Conservation (phyloP, 2,888 invertebrate genomes). For the Chirona hameri region DNA sequence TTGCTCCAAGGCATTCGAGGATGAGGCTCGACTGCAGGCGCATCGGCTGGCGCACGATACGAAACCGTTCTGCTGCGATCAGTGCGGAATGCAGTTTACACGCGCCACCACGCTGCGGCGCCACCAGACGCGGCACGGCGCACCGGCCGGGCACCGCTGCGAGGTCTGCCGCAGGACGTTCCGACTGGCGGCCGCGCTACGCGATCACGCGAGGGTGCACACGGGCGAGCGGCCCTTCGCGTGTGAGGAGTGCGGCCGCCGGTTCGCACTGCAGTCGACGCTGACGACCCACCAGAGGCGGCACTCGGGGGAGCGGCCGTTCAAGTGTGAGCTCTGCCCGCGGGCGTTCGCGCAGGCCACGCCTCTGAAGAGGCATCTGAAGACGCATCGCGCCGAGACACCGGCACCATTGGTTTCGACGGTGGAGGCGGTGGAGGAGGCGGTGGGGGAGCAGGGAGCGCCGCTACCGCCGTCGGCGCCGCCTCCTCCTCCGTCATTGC, state of each 20-base stretch:
- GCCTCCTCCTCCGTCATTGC: background rate
- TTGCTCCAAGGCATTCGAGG: background rate
- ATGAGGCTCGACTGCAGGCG: background rate
- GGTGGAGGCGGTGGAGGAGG: background rate
- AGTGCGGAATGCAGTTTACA: constrained; percentile 5
- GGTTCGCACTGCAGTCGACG: background rate
- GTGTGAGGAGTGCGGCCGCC: background rate
- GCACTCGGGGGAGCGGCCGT: background rate
- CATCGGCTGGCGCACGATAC: background rate
- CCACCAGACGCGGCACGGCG: background rate
- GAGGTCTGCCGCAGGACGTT: background rate
- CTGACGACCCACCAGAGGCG: background rate
- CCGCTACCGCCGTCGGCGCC: background rate
- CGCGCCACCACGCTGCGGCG: background rate
- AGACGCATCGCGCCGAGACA: background rate
- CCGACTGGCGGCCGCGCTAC: background rate
- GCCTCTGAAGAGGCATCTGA: background rate
- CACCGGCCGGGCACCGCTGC: background rate
- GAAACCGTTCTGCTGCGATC: constrained; percentile 9
- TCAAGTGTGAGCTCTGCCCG: background rate
- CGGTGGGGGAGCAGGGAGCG: background rate
- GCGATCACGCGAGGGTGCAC: background rate
- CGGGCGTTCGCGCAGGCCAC: constrained; percentile 9
- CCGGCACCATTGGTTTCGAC: background rate
- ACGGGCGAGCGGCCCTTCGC: constrained; percentile 4